Conservation (phyloP, 2,797 vertebrate genomes). For the Scyliorhinus canicula region DNA sequence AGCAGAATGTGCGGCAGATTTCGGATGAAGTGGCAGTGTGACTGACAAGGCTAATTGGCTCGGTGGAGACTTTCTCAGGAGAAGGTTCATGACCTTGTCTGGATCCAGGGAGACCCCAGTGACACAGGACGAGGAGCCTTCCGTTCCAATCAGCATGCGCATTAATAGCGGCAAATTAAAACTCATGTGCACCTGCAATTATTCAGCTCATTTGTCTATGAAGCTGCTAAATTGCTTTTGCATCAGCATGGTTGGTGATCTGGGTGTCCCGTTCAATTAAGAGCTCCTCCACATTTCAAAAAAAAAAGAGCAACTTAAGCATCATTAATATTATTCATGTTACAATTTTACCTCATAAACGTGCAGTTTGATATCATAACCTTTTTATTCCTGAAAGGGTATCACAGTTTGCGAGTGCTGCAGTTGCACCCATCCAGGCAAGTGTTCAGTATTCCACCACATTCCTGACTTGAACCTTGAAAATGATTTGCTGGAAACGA, state of each 20-base stretch:
- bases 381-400: neutral
- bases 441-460: neutral
- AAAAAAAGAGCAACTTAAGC: neutral
- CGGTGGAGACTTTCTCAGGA: neutral
- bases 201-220: neutral
- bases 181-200: neutral
- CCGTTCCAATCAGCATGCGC: neutral
- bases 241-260: neutral
- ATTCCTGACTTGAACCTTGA: neutral
- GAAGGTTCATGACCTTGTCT: neutral
- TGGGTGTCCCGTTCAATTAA: neutral
- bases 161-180: neutral
- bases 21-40: neutral
- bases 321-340: neutral
- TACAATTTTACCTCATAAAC: neutral
- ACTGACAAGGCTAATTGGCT: slow-evolving; percentile 10
- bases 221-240: neutral
- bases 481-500: neutral
- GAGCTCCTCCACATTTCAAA: neutral
- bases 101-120: neutral
- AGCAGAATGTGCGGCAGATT: neutral
- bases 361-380: neutral
- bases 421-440: neutral
- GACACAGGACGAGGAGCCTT: neutral
- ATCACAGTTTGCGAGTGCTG: neutral